Evolutionary conservation across 2,888 invertebrate genomes (phyloP).

Genomic region (Drosophila multiciliata): DNA sequence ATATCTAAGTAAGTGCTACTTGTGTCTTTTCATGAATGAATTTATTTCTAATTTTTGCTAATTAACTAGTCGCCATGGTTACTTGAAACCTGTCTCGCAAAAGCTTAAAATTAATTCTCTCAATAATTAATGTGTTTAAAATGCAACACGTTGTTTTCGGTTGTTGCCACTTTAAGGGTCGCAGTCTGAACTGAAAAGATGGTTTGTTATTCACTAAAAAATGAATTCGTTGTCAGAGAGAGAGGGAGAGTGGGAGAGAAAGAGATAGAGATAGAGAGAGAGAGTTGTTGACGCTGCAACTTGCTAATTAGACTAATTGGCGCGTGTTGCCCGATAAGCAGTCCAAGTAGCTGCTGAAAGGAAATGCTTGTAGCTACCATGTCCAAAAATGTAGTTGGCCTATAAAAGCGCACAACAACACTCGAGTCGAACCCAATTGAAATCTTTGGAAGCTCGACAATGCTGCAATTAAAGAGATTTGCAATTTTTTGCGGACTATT

Average conservation of each 20-base stretch:
- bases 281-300: neutral
- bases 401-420: constrained; percentile 58
- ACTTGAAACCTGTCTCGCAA: neutral
- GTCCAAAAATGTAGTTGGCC: constrained; percentile 11
- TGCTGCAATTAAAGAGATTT: constrained; percentile 46
- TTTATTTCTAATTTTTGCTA: constrained; percentile 21
- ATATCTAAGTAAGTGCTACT: neutral
- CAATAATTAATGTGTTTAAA: constrained; percentile 30
- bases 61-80: constrained; percentile 26
- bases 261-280: too few relatives aligned
- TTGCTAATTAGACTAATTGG: constrained; percentile 44
- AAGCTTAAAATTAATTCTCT: constrained; percentile 20
- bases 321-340: constrained; percentile 36
- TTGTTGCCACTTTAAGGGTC: constrained; percentile 19
- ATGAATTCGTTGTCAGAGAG: neutral
- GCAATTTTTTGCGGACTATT: constrained; percentile 24
- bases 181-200: neutral
- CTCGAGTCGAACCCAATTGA: constrained; percentile 15
- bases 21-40: neutral
- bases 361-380: constrained; percentile 48
- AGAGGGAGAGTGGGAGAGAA: too few relatives aligned
- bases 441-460: constrained; percentile 27
- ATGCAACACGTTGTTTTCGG: constrained; percentile 33
- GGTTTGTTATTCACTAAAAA: constrained; percentile 37
- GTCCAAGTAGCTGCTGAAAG: constrained; percentile 34